Base-by-base conservation (phyloP, 2,113 vertebrate genomes). In the Capreolus pygargus region DNA sequence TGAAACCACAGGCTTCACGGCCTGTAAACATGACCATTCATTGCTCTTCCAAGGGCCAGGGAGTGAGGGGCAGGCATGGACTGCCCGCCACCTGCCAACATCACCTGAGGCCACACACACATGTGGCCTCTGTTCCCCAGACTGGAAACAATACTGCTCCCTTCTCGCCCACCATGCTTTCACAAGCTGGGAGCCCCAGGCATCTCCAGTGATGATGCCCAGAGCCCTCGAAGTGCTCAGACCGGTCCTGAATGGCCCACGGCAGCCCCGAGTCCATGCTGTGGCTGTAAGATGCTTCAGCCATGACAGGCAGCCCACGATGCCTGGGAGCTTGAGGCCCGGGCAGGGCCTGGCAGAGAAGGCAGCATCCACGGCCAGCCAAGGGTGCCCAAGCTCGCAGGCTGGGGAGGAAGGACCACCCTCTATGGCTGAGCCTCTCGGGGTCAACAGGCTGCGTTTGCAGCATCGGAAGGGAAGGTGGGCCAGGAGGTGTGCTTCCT, bases 221-320 rank as follows among this genome's bases (percentile, higher is more conserved):
- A 19, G 45, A 21, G 3, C 70, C 84, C 36, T 11, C 0, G 0
- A 43, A 11, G 33, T 6, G 4, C 50, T 81, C 67, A 12, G 27
- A 2, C 47, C 0, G 5, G 45, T 28, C 30, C 86, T 11, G 4
- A 55, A 39, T 1, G 11, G 27, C 11, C 23, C 0, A 47, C 0
- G 1, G 64, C 36, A 7, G 47, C 43, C 27, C 28, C 43, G 25
- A 21, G 19, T 39, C 25, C 17, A 1, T 6, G 10, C 81, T 1
- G 1, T 76, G 27, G 12, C 28, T 7, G 11, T 17, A 33, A 7
- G 6, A 16, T 70, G 50, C 25, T 87, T 43, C 0, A 0, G 21
- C 64, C n/a, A 4, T 4, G 1, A 28, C 17, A 55, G 52, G 23
- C 82, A 54, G 3, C 45, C 33, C 5, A 5, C 0, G 5, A 19